phyloP scores from a whole-genome alignment of 2,113 vertebrate species.

The Alouatta palliata region DNA sequence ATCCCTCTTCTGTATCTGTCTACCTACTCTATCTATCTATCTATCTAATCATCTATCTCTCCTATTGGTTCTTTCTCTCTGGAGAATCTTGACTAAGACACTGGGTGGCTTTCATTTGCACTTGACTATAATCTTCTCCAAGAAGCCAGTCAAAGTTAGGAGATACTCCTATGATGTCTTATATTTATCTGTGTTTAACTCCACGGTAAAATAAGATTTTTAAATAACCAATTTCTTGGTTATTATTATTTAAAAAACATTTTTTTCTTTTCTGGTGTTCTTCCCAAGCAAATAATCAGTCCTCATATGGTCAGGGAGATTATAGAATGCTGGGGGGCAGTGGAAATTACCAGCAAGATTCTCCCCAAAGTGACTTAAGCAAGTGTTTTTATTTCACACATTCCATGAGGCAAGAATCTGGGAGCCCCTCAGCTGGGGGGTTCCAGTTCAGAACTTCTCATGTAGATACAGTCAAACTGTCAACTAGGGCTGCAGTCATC shows the following conservation, averaged over 20 bases:
- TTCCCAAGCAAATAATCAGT: not conserved
- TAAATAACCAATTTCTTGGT: not conserved
- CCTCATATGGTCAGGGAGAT: not conserved
- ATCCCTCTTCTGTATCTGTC: not conserved
- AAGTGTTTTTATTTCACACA: not conserved
- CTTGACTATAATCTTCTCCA: not conserved
- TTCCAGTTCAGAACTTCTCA: not conserved
- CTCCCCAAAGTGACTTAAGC: not conserved
- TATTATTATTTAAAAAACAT: too few species aligned
- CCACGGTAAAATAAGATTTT: not conserved
- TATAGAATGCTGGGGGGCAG: fast-evolving
- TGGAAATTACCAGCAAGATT: not conserved
- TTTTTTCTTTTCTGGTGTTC: not conserved
- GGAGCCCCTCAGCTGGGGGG: not conserved
- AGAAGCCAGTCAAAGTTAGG: not conserved
- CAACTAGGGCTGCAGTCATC: not conserved
- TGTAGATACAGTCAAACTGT: not conserved
- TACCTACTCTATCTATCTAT: not conserved
- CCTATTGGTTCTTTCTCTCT: not conserved
- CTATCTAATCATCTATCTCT: not conserved
- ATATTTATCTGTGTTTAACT: not conserved
- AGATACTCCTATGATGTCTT: not conserved
- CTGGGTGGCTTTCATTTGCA: not conserved
- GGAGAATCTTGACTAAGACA: not conserved
- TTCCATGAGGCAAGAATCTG: not conserved